These are phyloP conservation scores for Phyllotreta cruciferae DNA, from an alignment of 2,888 invertebrate genomes.

Conservation along the genomic window DNA sequence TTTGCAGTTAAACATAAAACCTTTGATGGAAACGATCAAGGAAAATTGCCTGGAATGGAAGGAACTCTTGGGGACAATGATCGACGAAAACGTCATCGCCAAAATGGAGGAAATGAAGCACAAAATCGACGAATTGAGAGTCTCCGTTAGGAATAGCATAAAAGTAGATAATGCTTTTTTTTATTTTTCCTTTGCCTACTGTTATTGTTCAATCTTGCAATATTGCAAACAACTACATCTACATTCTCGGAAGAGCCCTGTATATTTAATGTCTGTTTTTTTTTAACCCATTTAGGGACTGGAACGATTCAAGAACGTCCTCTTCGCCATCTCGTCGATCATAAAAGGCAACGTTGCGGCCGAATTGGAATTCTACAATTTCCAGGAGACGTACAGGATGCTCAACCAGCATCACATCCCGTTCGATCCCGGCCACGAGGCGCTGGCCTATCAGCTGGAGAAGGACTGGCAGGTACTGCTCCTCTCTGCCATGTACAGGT, in stretches of 20 bases:
- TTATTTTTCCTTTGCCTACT: too few species aligned
- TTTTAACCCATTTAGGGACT: constrained; percentile 68
- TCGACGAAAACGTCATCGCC: constrained; percentile 71
- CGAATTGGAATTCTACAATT: constrained; percentile 76
- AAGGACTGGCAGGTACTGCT: constrained; percentile 74
- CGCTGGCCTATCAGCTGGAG: constrained; percentile 68
- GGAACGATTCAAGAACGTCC: constrained; percentile 82
- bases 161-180: constrained; percentile 53
- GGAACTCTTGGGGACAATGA: constrained; percentile 71
- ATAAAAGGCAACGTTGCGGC: constrained; percentile 78
- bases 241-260: too few species aligned
- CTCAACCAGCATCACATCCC: constrained; percentile 74
- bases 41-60: constrained; percentile 84
- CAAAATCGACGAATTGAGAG: constrained; percentile 68
- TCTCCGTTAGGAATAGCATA: constrained; percentile 77
- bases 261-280: too few species aligned
- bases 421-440: constrained; percentile 64
- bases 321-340: constrained; percentile 81
- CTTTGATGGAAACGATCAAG: constrained; percentile 73
- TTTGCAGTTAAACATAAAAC: constrained; percentile 69
- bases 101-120: constrained; percentile 74
- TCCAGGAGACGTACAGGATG: constrained; percentile 80
- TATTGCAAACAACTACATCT: too few species aligned
- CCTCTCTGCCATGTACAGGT: constrained; percentile 60
- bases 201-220: too few species aligned